Base-by-base conservation (phyloP, 2,113 vertebrate species). In the Macquaria ambigua region DNA sequence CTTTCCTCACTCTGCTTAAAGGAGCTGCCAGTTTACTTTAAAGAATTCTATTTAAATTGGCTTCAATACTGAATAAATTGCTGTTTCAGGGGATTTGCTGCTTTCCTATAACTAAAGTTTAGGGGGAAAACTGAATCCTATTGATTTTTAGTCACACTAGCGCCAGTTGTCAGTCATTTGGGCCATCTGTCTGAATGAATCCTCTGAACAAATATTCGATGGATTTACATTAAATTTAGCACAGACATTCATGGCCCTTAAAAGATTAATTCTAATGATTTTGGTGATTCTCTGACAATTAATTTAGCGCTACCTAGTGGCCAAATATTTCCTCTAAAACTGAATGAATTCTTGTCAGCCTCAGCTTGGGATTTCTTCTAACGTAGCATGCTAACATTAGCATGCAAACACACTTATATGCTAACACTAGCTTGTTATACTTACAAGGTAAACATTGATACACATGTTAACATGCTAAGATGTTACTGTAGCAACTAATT, bases 11-110 rank as follows among this genome's bases (percentile, higher is more conserved):
- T 25, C 55, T 55, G 70, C 63, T 62, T 43, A 9, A 53, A 82
- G 50, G 43, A 73, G 67, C 61, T 81, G 82, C 46, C 78, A 64
- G 39, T 43, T 67, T 37, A n/a, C 74, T 81, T 61, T 55, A 69
- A 78, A 82, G 55, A 79, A 69, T 61, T 58, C 23, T 10, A 55
- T 68, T 81, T 68, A 69, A 66, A 75, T 64, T 70, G 58, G 43
- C 28, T 76, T 61, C 72, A 67, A 15, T 43, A 5, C 34, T 58
- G 74, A 34, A 64, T 71, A 76, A 71, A 39, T 34, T 64, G 63
- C 56, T 46, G 50, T 71, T 79, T 43, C 41, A 20, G 43, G 31
- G 61, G 64, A 69, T 70, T 83, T 83, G 31, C 52, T 9, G 25
- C 67, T 53, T 25, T 8, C 9, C 9, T 43, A 10, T 37, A 14